Conservation (phyloP, 2,113 vertebrate species). For the Bubo bubo region DNA sequence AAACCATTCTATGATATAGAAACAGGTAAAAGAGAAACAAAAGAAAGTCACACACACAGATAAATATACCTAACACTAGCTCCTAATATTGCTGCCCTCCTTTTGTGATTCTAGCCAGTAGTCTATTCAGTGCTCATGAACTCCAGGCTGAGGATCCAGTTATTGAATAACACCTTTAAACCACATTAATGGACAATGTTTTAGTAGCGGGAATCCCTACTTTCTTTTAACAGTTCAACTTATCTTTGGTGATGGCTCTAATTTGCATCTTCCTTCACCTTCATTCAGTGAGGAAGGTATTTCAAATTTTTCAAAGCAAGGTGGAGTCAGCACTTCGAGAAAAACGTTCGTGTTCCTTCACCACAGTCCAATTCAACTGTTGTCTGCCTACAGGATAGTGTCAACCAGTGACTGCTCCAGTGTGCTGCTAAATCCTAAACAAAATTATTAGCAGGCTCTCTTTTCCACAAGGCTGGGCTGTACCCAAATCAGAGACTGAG, state of each 20-base stretch:
- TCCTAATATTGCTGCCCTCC: not conserved
- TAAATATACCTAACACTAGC: not conserved
- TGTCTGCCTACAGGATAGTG: not conserved
- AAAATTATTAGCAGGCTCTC: not conserved
- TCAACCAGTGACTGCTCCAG: not conserved
- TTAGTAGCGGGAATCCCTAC: not conserved
- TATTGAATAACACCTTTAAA: not conserved
- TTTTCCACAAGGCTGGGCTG: not conserved
- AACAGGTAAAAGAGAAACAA: not conserved
- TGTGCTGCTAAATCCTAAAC: not conserved
- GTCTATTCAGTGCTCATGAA: not conserved
- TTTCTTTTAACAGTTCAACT: not conserved
- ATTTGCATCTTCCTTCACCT: not conserved
- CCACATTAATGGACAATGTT: not conserved
- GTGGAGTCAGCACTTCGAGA: not conserved
- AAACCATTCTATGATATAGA: not conserved
- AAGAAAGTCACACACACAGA: not conserved
- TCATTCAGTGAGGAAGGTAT: not conserved
- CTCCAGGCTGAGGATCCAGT: not conserved
- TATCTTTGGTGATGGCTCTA: not conserved
- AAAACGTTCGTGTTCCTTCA: not conserved
- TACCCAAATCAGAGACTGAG: not conserved
- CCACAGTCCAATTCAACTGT: not conserved
- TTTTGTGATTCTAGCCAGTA: not conserved
- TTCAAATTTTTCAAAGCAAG: not conserved